phyloP scores from a whole-genome alignment of 2,113 vertebrate species.

The Cololabis saira region DNA sequence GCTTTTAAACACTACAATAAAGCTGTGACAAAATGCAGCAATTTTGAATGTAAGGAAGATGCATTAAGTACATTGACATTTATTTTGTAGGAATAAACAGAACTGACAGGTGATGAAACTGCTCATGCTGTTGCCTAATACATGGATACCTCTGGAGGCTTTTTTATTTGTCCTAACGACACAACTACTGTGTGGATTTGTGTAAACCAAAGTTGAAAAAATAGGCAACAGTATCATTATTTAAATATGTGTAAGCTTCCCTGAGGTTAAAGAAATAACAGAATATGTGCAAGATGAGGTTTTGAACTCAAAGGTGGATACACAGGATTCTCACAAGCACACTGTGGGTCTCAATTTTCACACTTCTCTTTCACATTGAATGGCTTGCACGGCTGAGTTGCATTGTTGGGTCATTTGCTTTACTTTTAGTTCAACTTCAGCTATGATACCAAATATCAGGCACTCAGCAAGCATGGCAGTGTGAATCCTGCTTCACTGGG shows the following conservation, averaged over 20 bases:
- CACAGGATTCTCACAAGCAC: too few species aligned
- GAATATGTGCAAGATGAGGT: too few species aligned
- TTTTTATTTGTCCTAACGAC: background rate
- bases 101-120: background rate
- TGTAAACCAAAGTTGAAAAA: background rate
- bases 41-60: background rate
- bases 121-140: slow-evolving; percentile 1
- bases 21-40: background rate
- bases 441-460: background rate
- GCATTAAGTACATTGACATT: slow-evolving; percentile 21
- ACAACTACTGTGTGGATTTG: background rate
- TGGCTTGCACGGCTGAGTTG: too few species aligned
- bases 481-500: background rate
- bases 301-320: too few species aligned
- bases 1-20: slow-evolving; percentile 6
- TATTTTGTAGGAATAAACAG: background rate
- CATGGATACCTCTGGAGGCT: too few species aligned
- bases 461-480: background rate
- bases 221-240: background rate
- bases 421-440: background rate
- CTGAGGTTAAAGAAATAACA: slow-evolving; percentile 21
- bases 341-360: too few species aligned
- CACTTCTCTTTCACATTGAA: too few species aligned
- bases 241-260: slow-evolving; percentile 16
- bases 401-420: background rate